Evolutionary conservation across 1,140 invertebrate species (phyloP), one percentile per base, ranked within the genome.

Genomic region (Rhopalosiphum padi): DNA sequence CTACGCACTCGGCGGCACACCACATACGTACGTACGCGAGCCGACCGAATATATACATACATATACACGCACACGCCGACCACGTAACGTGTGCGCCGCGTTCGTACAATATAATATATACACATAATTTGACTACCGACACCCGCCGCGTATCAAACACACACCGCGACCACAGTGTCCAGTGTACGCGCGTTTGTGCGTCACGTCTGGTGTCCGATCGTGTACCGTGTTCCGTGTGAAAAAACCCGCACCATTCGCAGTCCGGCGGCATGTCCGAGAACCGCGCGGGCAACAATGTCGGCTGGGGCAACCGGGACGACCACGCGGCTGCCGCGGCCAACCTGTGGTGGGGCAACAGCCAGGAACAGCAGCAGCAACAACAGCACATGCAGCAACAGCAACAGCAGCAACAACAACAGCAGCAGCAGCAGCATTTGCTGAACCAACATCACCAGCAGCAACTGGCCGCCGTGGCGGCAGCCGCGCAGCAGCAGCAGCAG

Each of bases 361-460:
- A 88, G 83, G 90, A 93, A 9, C 91, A 82, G 21, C 91, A 92
- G n/a, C 87, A 93, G 23, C 88, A 83, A 35, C 89, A 90, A 30
- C 93, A 93, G 53, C 88, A 90, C 86, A 82, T 89, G 93, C 86
- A 94, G 18, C 93, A 94, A 9, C 55, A 77, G 37, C 88, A 90
- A 15, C 88, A 91, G 53, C 85, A 95, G 95, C 95, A 95, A 94
- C 95, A 96, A 94, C 95, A 96, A 94, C 95, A 95, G 95, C 95
- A 95, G 95, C 95, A 95, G 95, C 96, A 95, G 95, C 95, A 96
- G 95, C 95, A 96, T 94, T 95, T 95, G 95, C 94, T 96, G 95
- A 95, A 96, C 95, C 95, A 95, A 94, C 95, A 95, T 95, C 95
- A 96, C 95, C 95, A 96, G 95, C 94, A 95, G 95, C 94, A 95